Percentiles rank a stretch among this genome's conserved stretches.
phyloP scores from a whole-genome alignment of 92 coral and sea anemone genomes.

The Plumapathes pennacea region DNA sequence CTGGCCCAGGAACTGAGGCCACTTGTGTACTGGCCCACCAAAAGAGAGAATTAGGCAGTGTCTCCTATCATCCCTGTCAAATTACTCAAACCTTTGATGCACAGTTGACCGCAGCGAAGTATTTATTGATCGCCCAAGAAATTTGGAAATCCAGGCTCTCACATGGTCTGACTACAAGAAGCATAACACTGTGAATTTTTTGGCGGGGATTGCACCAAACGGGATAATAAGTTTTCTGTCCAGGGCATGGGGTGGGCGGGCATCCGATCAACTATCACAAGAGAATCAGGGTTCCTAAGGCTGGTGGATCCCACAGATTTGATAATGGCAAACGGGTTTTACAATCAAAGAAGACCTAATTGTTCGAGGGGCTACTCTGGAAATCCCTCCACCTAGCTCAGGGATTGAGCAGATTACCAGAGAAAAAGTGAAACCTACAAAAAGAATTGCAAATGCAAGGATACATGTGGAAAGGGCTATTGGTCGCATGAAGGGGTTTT shows the following conservation, averaged over 20 bases:
- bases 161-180: conserved; percentile 64
- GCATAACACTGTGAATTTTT: conserved; percentile 52
- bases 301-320: conserved; percentile 57
- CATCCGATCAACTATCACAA: conserved; percentile 45
- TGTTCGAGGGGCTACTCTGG: conserved; percentile 33
- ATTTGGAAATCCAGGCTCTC: conserved; percentile 50
- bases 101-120: conserved; percentile 41
- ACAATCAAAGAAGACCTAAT: conserved; percentile 32
- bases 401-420: conserved; percentile 37
- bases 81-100: conserved; percentile 39
- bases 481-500: conserved; percentile 47
- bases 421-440: conserved; percentile 34
- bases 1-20: conserved; percentile 45
- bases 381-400: conserved; percentile 40
- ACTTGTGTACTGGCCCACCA: conserved; percentile 58
- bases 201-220: conserved; percentile 64
- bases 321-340: conserved; percentile 27
- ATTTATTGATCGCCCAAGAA: conserved; percentile 42
- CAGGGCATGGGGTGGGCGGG: conserved; percentile 49
- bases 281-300: conserved; percentile 39
- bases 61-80: conserved; percentile 20
- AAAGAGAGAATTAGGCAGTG: conserved; percentile 12
- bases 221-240: conserved; percentile 46
- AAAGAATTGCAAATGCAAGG: conserved; percentile 42
- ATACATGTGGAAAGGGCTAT: conserved; percentile 59